Evolutionary conservation across 2,888 invertebrate species (phyloP).

Genomic region (Timandra comae): DNA sequence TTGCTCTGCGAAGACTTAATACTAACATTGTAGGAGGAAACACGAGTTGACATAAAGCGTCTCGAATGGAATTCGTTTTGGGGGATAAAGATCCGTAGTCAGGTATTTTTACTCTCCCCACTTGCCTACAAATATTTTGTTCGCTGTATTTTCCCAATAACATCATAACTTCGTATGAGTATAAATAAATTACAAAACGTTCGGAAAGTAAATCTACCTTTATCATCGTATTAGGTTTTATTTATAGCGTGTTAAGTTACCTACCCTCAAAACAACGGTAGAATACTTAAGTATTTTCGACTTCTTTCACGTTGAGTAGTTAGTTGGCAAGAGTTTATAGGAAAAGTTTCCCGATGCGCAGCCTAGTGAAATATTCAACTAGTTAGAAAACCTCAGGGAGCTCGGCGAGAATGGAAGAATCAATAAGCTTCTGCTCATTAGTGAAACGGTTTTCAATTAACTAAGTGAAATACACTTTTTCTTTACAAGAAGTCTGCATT

Average conservation of each 20-base stretch:
- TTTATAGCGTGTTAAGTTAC: background rate
- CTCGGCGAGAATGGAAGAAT: conserved; percentile 28
- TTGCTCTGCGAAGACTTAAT: no score
- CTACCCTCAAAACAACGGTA: background rate
- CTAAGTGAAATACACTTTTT: background rate
- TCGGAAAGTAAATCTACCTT: no score
- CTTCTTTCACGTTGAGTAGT: conserved; percentile 4
- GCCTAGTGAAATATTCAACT: conserved; percentile 47
- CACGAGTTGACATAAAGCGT: no score
- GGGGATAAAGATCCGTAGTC: no score
- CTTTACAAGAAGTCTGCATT: no score
- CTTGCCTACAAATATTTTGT: no score
- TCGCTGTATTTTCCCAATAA: no score
- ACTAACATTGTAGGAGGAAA: no score
- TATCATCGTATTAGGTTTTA: background rate
- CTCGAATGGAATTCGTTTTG: no score
- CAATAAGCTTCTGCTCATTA: conserved; percentile 22
- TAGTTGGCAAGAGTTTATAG: conserved; percentile 10
- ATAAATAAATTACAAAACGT: no score
- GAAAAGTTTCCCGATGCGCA: conserved; percentile 36
- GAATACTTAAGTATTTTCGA: conserved; percentile 13
- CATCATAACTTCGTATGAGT: no score
- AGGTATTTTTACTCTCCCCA: no score
- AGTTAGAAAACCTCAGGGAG: conserved; percentile 35
- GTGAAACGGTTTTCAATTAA: background rate